These are phyloP conservation scores for Teinopalpus imperialis DNA, from an alignment of 2,888 invertebrate genomes.

Conservation along the genomic window DNA sequence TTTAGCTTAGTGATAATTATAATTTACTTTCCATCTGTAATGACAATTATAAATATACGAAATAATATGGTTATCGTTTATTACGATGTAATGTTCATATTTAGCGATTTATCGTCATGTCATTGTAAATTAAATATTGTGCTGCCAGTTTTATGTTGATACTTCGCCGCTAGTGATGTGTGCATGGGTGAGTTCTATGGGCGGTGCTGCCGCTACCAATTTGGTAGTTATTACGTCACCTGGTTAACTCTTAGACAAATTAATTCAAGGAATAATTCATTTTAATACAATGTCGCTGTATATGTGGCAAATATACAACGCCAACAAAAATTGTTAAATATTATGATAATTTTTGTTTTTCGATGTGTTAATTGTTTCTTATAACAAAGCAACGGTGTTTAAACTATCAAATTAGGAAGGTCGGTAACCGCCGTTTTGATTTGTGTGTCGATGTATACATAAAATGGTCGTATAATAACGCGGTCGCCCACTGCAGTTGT, in stretches of 20 bases:
- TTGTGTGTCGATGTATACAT: conserved; percentile 24
- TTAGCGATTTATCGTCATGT: conserved; percentile 23
- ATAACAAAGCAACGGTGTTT: not conserved
- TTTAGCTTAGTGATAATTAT: conserved; percentile 66
- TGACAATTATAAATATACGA: conserved; percentile 48
- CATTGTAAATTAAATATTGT: conserved; percentile 28
- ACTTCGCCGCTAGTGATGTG: conserved; percentile 5
- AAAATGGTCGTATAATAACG: conserved; percentile 36
- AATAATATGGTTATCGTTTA: conserved; percentile 24
- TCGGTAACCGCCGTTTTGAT: conserved; percentile 1
- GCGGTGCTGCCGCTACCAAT: conserved; percentile 9
- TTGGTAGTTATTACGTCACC: conserved; percentile 5
- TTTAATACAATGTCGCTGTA: not conserved
- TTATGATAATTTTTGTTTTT: not conserved
- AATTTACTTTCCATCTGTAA: conserved; percentile 47
- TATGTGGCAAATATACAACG: not conserved
- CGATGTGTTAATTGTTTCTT: not conserved
- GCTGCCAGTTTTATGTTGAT: conserved; percentile 27
- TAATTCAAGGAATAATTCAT: conserved; percentile 4
- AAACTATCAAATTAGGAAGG: conserved; percentile 8
- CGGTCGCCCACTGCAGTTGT: conserved; percentile 62
- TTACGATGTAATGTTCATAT: conserved; percentile 25
- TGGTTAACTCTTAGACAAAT: not conserved
- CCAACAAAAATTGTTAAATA: not conserved
- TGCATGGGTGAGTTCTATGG: not conserved